Evolutionary conservation across 2,797 vertebrate species (phyloP).

Genomic region (Otolemur crassicaudatus): DNA sequence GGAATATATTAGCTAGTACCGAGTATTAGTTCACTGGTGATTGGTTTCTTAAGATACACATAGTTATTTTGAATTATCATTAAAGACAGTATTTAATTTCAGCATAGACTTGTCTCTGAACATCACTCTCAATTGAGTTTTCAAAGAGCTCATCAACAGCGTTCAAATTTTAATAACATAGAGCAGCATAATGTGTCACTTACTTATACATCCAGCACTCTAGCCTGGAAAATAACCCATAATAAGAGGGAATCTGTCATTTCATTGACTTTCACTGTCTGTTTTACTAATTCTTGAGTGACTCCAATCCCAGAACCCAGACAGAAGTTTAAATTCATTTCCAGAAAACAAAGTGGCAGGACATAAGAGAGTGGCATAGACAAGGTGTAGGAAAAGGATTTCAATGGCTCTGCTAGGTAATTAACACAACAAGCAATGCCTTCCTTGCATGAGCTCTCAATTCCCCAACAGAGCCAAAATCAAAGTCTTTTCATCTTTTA

Average conservation of each 20-base stretch:
- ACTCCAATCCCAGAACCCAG: not conserved
- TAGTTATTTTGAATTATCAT: slow-evolving; percentile 1
- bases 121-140: not conserved
- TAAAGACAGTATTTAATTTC: slow-evolving; percentile 48
- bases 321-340: slow-evolving; percentile 35
- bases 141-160: slow-evolving; percentile 36
- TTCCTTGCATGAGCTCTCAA: not conserved
- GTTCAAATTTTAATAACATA: slow-evolving; percentile 5
- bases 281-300: not conserved
- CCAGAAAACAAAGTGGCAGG: not conserved
- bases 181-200: not conserved
- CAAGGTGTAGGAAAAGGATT: not conserved
- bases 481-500: slow-evolving; percentile 57
- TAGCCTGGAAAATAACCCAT: not conserved
- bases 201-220: not conserved
- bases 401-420: not conserved
- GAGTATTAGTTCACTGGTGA: not conserved
- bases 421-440: slow-evolving; percentile 39
- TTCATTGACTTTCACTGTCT: not conserved
- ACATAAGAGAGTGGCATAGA: not conserved
- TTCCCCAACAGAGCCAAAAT: slow-evolving; percentile 51
- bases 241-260: not conserved
- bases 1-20: not conserved
- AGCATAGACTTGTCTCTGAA: not conserved
- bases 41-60: not conserved